Evolutionary conservation across 1,140 invertebrate species (phyloP).

Genomic region (Cherax destructor): DNA sequence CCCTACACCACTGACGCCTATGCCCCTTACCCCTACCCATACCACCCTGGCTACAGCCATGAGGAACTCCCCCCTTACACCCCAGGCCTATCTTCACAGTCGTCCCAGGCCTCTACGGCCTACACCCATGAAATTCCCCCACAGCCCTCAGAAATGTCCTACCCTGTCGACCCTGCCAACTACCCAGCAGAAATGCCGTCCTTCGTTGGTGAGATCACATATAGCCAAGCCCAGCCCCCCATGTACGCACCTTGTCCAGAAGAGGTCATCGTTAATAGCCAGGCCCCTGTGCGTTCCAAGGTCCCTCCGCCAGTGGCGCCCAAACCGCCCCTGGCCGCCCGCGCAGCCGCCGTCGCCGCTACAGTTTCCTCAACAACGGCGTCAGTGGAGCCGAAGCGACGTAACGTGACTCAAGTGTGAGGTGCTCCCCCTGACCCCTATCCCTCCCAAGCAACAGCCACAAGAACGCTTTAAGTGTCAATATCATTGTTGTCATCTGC

Average conservation of each 20-base stretch:
- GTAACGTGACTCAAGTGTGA: constrained; percentile 71
- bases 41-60: constrained; percentile 69
- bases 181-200: constrained; percentile 64
- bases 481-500: constrained; percentile 65
- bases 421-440: not conserved
- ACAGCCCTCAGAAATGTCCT: constrained; percentile 61
- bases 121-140: constrained; percentile 66
- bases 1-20: constrained; percentile 66
- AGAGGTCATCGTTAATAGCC: constrained; percentile 34
- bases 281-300: constrained; percentile 54
- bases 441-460: not conserved
- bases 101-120: constrained; percentile 69
- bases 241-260: constrained; percentile 63
- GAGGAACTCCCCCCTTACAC: constrained; percentile 71
- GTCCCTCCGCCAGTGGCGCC: constrained; percentile 71
- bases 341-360: constrained; percentile 43
- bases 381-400: constrained; percentile 68
- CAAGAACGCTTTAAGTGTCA: constrained; percentile 57
- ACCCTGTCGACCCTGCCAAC: constrained; percentile 51
- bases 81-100: constrained; percentile 70
- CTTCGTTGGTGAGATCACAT: constrained; percentile 67
- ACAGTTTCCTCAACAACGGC: constrained; percentile 19
- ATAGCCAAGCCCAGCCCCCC: constrained; percentile 58
- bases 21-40: constrained; percentile 69
- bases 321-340: constrained; percentile 63